Base-by-base conservation (phyloP, 1,140 invertebrate species). In the Drosophila bocki region DNA sequence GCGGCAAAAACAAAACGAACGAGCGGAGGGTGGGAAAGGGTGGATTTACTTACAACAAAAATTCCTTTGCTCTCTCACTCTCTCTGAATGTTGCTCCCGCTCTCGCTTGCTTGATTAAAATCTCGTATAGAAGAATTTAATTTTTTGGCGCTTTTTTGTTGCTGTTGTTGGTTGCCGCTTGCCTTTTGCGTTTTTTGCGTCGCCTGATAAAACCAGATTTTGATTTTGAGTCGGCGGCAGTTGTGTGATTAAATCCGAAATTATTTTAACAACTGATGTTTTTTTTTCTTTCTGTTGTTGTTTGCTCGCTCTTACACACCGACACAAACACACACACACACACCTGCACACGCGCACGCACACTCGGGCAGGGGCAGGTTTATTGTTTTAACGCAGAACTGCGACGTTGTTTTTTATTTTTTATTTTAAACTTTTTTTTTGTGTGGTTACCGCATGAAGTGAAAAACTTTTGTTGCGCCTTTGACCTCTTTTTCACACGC, bases 361-460 rank as follows among this genome's bases (percentile, higher is more conserved):
- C 64, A 57, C 54, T 69, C 11, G 44, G 47, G 50, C 58, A 54
- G 80, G 44, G 47, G 45, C 58, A 54, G 80, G 44, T 72, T 81
- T 85, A 84, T 84, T 86, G 82, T 84, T 86, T 85, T 77, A 85
- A 87, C 80, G 80, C 84, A 80, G 59, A 85, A 90, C 78, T 88
- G 82, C 84, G 84, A 84, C 84, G 85, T 88, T 88, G 75, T 87
- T 87, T 88, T 79, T 56, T 79, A 54, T 79, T 56, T 78, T 57
- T 32, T 61, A 69, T 69, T 69, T 77, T 57, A 51, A 64, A 58
- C 82, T 81, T 80, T 86, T 69, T 62, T 69, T 67, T 63, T 72
- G 75, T 60, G 48, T 81, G 60, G 78, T 78, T 78, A 79, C 76
- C 76, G 76, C 76, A 79, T 78, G 76, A 64, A 75, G 62, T 67